These are phyloP conservation scores for Synanthedon formicaeformis DNA, from an alignment of 2,888 invertebrate species.

Conservation along the genomic window DNA sequence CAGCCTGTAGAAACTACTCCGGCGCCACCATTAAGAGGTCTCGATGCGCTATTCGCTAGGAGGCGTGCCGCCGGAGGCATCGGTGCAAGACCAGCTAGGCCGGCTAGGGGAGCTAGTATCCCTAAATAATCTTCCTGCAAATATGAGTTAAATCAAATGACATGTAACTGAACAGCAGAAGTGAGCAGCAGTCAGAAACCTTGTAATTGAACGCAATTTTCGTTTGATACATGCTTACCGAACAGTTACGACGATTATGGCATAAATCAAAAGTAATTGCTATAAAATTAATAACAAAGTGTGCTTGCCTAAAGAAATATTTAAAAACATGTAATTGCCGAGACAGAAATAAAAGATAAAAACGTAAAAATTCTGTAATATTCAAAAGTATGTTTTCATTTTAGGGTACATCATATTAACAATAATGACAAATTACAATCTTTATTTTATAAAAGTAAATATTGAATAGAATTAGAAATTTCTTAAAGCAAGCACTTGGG, in stretches of 20 bases:
- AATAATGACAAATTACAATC: too few species aligned
- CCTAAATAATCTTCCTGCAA: slow-evolving; percentile 21
- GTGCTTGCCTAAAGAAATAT: too few species aligned
- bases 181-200: not conserved
- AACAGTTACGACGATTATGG: not conserved
- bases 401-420: too few species aligned
- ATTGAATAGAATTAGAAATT: too few species aligned
- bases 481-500: too few species aligned
- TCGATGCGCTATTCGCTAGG: slow-evolving; percentile 77
- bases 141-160: slow-evolving; percentile 9
- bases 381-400: too few species aligned
- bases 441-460: too few species aligned
- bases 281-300: too few species aligned
- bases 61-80: slow-evolving; percentile 72
- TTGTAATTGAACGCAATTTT: not conserved
- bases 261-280: too few species aligned
- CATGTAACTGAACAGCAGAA: slow-evolving; percentile 13
- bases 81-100: slow-evolving; percentile 39
- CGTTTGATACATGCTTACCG: not conserved
- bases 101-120: slow-evolving; percentile 32
- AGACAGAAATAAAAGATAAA: too few species aligned
- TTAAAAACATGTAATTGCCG: too few species aligned
- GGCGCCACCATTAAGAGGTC: slow-evolving; percentile 72
- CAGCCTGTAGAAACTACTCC: slow-evolving; percentile 54
- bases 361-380: too few species aligned